Conservation (phyloP, 2,113 vertebrate species). For the Chionodraco myersi region DNA sequence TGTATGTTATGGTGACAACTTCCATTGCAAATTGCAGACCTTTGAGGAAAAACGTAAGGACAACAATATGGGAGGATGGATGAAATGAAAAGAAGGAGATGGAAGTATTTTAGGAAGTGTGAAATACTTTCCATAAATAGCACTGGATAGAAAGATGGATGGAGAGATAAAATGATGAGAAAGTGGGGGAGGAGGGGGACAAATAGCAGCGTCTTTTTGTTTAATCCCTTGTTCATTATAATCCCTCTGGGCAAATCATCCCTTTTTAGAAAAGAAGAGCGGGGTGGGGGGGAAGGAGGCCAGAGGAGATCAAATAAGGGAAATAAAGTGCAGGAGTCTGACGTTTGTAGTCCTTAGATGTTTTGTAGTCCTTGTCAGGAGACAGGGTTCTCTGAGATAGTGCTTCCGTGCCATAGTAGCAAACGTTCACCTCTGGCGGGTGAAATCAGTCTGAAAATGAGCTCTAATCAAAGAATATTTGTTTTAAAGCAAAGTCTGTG, state of each 20-base stretch:
- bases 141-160: constrained; percentile 49
- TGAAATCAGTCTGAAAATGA: constrained; percentile 50
- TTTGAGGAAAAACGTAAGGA: constrained; percentile 36
- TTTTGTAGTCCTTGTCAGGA: constrained; percentile 57
- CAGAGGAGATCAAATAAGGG: constrained; percentile 48
- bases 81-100: constrained; percentile 23
- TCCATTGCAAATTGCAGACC: constrained; percentile 68
- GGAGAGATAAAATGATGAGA: constrained; percentile 53
- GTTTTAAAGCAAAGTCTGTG: constrained; percentile 40
- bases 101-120: constrained; percentile 40
- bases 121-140: constrained; percentile 56
- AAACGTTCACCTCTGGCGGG: constrained; percentile 52
- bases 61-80: constrained; percentile 15
- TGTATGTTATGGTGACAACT: constrained; percentile 28
- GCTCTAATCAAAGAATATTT: constrained; percentile 36
- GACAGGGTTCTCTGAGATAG: constrained; percentile 57
- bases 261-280: constrained; percentile 59
- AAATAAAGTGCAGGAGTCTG: constrained; percentile 80
- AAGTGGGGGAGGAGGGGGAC: constrained; percentile 1
- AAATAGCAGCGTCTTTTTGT: constrained; percentile 75
- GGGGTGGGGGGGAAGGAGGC: constrained; percentile 9
- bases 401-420: constrained; percentile 51
- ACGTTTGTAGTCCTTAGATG: constrained; percentile 68
- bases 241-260: constrained; percentile 61
- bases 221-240: constrained; percentile 65